Evolutionary conservation across 2,888 invertebrate species (phyloP), one percentile per base, ranked within the genome.

Genomic region (Drosophila formosana): DNA sequence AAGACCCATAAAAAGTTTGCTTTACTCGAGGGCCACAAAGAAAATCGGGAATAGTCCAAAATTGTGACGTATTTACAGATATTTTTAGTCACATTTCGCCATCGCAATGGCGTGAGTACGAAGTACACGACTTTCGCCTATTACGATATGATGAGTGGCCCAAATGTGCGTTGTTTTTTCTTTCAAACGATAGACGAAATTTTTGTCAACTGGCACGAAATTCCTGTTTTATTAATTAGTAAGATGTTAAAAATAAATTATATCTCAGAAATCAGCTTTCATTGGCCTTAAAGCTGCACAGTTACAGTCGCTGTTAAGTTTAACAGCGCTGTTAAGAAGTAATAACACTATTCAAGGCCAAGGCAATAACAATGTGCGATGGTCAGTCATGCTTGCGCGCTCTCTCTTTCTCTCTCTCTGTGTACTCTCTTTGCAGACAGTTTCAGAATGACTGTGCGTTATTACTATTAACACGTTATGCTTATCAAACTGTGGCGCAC

Each of bases 181-280:
- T 7, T 60, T 4, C 32, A 37, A 32, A 26, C 61, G 82, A 79
- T 79, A 83, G 58, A 28, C 63, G 82, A 86, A 86, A 83, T 60
- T 37, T 34, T 52, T 53, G 45, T 49, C 45, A 70, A 43, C 39
- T 51, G 13, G 18, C 30, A 26, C 47, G 89, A 80, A 88, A 88
- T 82, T 51, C 66, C 45, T 47, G 60, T 49, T 45, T 62, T 58
- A 58, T 34, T 45, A 75, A 86, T 82, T 86, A 86, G 83, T 83
- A 82, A 86, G 64, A 45, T 52, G 58, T 61, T 72, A 67, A 64
- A 86, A 80, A 86, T 86, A 83, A 56, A 69, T 46, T 34, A 23
- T 13, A 43, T 9, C 28, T 47, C 18, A 37, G 18, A 26, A 32
- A 13, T 45, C 30, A 26, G 3, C 23, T 47, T 53, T 11, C 30